These are phyloP conservation scores for Corydoras sp. DNA, from an alignment of 2,113 vertebrate species.

Conservation along the genomic window DNA sequence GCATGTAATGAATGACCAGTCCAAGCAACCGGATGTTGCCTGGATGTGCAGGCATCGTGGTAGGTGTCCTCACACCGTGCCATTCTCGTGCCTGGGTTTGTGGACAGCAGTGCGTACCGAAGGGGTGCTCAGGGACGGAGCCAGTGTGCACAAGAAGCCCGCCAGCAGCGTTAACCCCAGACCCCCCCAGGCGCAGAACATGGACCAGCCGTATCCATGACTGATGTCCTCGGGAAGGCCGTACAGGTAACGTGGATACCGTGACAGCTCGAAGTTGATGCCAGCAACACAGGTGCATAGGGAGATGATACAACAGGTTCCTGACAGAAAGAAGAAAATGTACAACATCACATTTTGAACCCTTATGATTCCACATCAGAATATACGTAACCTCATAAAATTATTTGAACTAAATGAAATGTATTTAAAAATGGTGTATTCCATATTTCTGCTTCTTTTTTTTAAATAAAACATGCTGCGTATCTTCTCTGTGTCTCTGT, in stretches of 20 bases:
- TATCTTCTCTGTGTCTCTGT: too few relatives aligned
- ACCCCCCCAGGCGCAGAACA: conserved; percentile 95
- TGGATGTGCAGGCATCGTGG: neutral
- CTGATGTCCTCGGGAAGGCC: conserved; percentile 91
- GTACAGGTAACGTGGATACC: conserved; percentile 85
- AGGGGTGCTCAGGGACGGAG: conserved; percentile 80
- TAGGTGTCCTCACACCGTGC: conserved; percentile 75
- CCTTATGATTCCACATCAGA: too few relatives aligned
- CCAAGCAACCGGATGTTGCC: neutral
- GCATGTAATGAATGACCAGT: neutral
- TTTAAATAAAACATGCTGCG: too few relatives aligned
- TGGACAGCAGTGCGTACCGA: conserved; percentile 70
- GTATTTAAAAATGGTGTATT: too few relatives aligned
- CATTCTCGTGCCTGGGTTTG: conserved; percentile 88
- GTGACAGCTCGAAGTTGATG: conserved; percentile 91
- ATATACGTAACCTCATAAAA: too few relatives aligned
- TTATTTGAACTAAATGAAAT: too few relatives aligned
- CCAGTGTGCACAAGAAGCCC: conserved; percentile 88
- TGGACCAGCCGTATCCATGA: conserved; percentile 94
- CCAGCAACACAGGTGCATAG: conserved; percentile 90
- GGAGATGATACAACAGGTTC: conserved; percentile 92
- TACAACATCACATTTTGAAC: too few relatives aligned
- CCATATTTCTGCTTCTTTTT: too few relatives aligned
- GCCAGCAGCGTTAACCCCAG: conserved; percentile 87
- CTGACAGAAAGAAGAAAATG: conserved; percentile 54